These are phyloP conservation scores for Mactra quadrangularis DNA, from an alignment of 1,140 invertebrate genomes.

Conservation along the genomic window DNA sequence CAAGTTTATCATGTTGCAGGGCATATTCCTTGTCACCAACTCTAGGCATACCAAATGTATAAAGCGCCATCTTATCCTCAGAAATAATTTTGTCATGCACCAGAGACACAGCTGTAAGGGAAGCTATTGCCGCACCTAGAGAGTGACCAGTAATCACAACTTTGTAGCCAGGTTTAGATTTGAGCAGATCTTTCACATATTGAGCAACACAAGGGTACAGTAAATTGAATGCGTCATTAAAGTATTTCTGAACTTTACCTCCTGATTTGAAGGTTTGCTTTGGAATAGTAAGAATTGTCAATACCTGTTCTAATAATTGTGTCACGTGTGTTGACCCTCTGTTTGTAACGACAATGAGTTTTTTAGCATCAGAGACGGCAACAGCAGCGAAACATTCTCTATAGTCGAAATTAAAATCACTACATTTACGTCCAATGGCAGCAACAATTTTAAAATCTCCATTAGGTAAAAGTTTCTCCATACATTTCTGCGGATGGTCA, in stretches of 20 bases:
- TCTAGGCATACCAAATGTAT: constrained; percentile 19
- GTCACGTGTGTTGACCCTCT: no score
- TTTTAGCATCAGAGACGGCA: neutral
- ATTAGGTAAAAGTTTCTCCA: neutral
- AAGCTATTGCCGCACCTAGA: constrained; percentile 23
- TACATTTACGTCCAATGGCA: no score
- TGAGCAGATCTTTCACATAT: neutral
- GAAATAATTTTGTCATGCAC: constrained; percentile 8
- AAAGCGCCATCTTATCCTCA: neutral
- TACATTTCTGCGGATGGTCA: neutral
- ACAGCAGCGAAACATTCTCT: constrained; percentile 19
- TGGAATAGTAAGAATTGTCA: neutral
- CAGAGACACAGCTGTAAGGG: constrained; percentile 5
- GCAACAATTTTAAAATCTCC: no score
- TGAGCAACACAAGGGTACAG: neutral
- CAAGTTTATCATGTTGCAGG: no score
- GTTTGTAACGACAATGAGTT: neutral
- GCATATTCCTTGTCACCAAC: constrained; percentile 37
- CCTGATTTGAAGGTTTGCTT: constrained; percentile 1
- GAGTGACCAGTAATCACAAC: constrained; percentile 41
- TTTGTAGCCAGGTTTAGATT: neutral
- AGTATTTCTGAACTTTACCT: constrained; percentile 7
- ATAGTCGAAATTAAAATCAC: neutral
- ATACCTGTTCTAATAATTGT: constrained; percentile 13
- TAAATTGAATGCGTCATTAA: no score